Evolutionary conservation across 2,888 invertebrate genomes (phyloP).

Genomic region (Agrotis exclamationis): DNA sequence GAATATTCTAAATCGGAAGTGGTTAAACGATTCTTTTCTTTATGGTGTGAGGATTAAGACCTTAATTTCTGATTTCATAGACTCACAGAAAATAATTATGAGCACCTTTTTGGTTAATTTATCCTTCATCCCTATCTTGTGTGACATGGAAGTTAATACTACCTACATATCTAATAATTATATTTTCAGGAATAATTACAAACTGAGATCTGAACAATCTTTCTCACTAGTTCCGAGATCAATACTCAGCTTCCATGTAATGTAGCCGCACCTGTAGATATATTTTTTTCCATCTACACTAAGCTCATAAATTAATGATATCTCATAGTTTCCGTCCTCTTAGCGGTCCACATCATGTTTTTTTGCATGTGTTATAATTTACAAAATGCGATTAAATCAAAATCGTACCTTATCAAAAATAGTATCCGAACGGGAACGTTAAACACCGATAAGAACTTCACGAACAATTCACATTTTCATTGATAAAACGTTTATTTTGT

Average conservation of each 20-base stretch:
- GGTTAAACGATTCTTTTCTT: too few species aligned
- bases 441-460: conserved; percentile 52
- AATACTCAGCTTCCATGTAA: conserved; percentile 29
- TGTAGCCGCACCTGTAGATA: background rate
- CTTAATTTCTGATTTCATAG: too few species aligned
- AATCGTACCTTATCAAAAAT: conserved; percentile 66
- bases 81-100: too few species aligned
- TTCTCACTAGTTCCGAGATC: conserved; percentile 9
- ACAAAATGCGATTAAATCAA: conserved; percentile 10
- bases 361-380: conserved; percentile 10
- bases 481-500: conserved; percentile 68
- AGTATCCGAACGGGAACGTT: conserved; percentile 57
- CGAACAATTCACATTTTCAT: conserved; percentile 77
- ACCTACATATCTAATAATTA: background rate
- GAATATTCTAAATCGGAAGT: background rate
- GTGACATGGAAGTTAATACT: background rate
- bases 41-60: too few species aligned
- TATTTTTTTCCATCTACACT: background rate
- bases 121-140: too few species aligned
- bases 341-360: conserved; percentile 18
- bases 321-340: conserved; percentile 26
- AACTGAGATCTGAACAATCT: conserved; percentile 4
- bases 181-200: too few species aligned
- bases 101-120: too few species aligned
- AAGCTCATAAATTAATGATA: conserved; percentile 7